Percentiles rank a stretch among this genome's conserved stretches.
These are phyloP conservation scores for Ammodytes dubius DNA, from an alignment of 2,113 vertebrate species.

Conservation along the genomic window DNA sequence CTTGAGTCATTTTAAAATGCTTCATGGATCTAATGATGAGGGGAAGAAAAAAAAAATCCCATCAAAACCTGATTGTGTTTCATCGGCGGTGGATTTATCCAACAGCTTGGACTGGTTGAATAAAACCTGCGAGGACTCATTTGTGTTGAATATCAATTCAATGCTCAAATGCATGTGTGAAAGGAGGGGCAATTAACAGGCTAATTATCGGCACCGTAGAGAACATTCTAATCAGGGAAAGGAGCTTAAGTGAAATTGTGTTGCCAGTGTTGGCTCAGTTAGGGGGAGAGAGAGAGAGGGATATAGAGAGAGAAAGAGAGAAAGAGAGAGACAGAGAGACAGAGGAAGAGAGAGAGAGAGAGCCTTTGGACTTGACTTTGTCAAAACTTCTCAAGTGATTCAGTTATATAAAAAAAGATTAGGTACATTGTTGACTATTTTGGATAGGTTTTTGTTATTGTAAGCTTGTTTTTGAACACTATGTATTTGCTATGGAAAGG, in stretches of 20 bases:
- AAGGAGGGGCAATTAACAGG: slow-evolving; percentile 80
- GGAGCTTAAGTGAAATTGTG: slow-evolving; percentile 73
- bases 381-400: slow-evolving; percentile 50
- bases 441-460: too few species aligned
- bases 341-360: slow-evolving; percentile 19
- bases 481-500: not conserved
- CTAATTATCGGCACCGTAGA: slow-evolving; percentile 79
- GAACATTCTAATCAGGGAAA: slow-evolving; percentile 78
- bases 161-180: slow-evolving; percentile 79
- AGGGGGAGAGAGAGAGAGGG: slow-evolving; percentile 1
- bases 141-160: slow-evolving; percentile 81
- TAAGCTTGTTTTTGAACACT: not conserved
- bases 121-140: slow-evolving; percentile 79
- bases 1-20: slow-evolving; percentile 27
- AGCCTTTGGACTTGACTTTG: slow-evolving; percentile 63
- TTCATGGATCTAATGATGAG: slow-evolving; percentile 41
- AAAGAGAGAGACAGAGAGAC: slow-evolving; percentile 12
- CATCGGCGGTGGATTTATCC: slow-evolving; percentile 61
- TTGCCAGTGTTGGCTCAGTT: slow-evolving; percentile 50
- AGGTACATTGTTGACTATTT: not conserved
- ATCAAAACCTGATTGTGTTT: slow-evolving; percentile 63
- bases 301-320: slow-evolving; percentile 6
- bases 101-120: slow-evolving; percentile 78
- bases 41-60: slow-evolving; percentile 42
- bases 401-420: slow-evolving; percentile 3